These are phyloP conservation scores for Pogonus chalceus DNA, from an alignment of 1,140 invertebrate species.

Conservation along the genomic window DNA sequence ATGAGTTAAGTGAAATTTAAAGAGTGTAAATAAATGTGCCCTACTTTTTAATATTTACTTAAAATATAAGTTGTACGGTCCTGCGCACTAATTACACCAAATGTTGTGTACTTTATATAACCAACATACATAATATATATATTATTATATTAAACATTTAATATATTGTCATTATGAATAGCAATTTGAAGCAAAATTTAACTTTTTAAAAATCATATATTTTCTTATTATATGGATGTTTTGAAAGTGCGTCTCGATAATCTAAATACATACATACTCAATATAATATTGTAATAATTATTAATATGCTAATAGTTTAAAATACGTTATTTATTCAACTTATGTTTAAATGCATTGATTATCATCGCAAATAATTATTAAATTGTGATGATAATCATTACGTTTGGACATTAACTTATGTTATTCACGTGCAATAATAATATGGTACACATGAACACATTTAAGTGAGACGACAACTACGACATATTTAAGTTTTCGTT, in stretches of 20 bases:
- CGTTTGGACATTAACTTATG: no score
- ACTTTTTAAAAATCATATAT: conserved; percentile 24
- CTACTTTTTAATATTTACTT: conserved; percentile 5
- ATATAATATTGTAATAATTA: conserved; percentile 10
- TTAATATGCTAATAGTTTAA: conserved; percentile 7
- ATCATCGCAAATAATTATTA: no score
- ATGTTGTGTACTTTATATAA: conserved; percentile 1
- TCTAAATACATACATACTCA: conserved; percentile 22
- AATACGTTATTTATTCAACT: neutral
- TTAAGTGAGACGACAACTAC: no score
- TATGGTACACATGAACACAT: no score
- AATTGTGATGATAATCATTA: no score
- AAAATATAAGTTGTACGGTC: conserved; percentile 2
- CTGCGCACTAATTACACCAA: conserved; percentile 25
- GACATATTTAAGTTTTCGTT: no score
- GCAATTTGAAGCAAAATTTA: conserved; percentile 12
- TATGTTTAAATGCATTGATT: no score
- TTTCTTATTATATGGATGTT: conserved; percentile 28
- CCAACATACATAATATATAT: conserved; percentile 11
- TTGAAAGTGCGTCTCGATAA: conserved; percentile 34
- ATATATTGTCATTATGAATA: conserved; percentile 9
- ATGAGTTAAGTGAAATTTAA: neutral
- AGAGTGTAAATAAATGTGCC: conserved; percentile 4
- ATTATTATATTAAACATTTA: conserved; percentile 13
- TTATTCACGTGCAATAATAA: no score